Evolutionary conservation across 92 coral and sea anemone genomes (phyloP).

Genomic region (Zoanthus solanderi): DNA sequence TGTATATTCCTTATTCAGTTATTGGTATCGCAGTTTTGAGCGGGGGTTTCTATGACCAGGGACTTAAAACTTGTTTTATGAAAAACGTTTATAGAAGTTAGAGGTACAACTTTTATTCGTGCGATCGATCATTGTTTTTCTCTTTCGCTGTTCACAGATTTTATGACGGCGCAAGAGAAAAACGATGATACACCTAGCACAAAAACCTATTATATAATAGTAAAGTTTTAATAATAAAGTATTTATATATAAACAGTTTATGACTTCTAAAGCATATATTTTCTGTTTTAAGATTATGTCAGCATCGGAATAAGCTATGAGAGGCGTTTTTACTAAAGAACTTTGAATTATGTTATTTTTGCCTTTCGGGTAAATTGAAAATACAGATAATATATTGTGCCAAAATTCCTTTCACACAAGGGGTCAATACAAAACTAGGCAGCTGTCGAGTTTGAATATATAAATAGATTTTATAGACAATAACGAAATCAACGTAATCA

Average conservation of each 20-base stretch:
- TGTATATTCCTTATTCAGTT: no score
- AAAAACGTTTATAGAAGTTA: not conserved
- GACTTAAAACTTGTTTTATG: not conserved
- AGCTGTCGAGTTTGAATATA: slow-evolving; percentile 29
- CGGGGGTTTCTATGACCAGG: not conserved
- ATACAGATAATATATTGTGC: not conserved
- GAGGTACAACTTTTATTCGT: not conserved
- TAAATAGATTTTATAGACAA: not conserved
- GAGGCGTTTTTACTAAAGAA: not conserved
- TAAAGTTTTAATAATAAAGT: not conserved
- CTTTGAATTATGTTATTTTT: not conserved
- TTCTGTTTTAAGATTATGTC: not conserved
- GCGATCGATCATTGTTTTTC: not conserved
- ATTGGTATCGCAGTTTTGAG: not conserved
- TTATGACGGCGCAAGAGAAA: not conserved
- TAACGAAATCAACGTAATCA: not conserved
- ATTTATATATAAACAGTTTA: no score
- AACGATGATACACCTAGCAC: not conserved
- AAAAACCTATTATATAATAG: not conserved
- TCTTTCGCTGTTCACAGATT: not conserved
- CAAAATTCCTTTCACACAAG: not conserved
- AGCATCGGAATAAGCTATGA: not conserved
- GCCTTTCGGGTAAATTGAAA: not conserved
- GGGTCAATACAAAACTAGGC: not conserved
- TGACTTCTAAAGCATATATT: not conserved